Evolutionary conservation across 2,113 vertebrate genomes (phyloP), one percentile per base, ranked within the genome.

Genomic region (Rhegmatorhina hoffmannsi): DNA sequence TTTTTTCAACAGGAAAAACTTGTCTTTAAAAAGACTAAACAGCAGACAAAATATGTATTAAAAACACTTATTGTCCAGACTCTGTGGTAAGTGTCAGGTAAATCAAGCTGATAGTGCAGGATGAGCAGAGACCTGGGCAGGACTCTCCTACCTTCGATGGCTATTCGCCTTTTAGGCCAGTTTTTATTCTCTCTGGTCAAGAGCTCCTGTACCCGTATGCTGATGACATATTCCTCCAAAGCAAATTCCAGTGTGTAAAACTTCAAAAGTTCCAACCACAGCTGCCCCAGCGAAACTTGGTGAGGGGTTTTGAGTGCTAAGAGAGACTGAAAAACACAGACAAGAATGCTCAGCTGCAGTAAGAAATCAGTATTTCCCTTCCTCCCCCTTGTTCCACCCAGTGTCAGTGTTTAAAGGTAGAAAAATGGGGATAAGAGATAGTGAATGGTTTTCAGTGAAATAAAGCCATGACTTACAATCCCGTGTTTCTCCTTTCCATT

Each of bases 211-310:
- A 99, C 97, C 89, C 99, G 99, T 97, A 99, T 98, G 97, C 99
- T 99, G 98, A 99, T 99, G 97, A 99, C 99, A 78, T 98, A 98
- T 73, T 99, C 99, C 94, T 99, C 99, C 96, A 99, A 98, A 89
- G 98, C 98, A 97, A 99, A 99, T 96, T 99, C 99, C 98, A 99
- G 98, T 66, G 99, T 99, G 98, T 99, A 99, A 98, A 99, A 99
- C 90, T 98, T 99, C 79, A 99, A 94, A 77, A 99, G 98, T 96
- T 99, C 99, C 98, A 99, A 95, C 99, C 99, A 99, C 93, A 99
- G 96, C 76, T 99, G 99, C 47, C 99, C 99, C 94, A 99, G 92
- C 12, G 98, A 98, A 88, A 98, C 98, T 67, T 96, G 97, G 93
- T 98, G 98, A 56, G 97, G 86, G 59, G 87, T 93, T 95, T 97